Percentiles rank a stretch among this genome's conserved stretches.
Evolutionary conservation across 2,797 vertebrate genomes (phyloP).

Genomic region (Bothrops alternatus): DNA sequence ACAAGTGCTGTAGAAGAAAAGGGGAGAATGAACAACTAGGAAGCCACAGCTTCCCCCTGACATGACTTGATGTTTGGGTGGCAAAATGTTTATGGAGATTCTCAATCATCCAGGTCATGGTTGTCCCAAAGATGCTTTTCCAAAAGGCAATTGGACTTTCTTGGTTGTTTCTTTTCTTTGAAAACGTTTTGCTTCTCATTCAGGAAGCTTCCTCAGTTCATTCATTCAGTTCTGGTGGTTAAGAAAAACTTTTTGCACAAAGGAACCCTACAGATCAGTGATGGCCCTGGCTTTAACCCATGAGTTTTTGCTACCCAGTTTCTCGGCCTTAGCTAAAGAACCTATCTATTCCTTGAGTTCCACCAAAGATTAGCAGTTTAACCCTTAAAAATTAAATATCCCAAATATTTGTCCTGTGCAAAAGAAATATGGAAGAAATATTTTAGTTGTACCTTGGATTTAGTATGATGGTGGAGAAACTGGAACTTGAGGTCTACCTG

Average conservation of each 20-base stretch:
- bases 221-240: neutral
- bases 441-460: constrained; percentile 65
- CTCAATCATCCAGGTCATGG: neutral
- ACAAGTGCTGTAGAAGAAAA: neutral
- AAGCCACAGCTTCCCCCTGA: neutral
- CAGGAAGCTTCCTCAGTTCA: neutral
- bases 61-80: neutral
- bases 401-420: neutral
- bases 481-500: constrained; percentile 57
- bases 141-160: too few species aligned
- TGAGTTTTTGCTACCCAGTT: neutral
- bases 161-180: too few species aligned
- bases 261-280: neutral
- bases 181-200: neutral
- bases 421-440: neutral
- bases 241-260: neutral
- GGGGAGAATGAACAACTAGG: neutral
- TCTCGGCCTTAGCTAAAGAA: neutral
- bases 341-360: neutral
- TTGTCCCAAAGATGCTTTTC: too few species aligned
- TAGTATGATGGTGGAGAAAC: constrained; percentile 67
- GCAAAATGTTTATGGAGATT: neutral
- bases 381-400: neutral
- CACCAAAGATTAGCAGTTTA: neutral
- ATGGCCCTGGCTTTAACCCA: neutral